phyloP scores from a whole-genome alignment of 2,113 vertebrate genomes.

The Gallinago paraguaiae region DNA sequence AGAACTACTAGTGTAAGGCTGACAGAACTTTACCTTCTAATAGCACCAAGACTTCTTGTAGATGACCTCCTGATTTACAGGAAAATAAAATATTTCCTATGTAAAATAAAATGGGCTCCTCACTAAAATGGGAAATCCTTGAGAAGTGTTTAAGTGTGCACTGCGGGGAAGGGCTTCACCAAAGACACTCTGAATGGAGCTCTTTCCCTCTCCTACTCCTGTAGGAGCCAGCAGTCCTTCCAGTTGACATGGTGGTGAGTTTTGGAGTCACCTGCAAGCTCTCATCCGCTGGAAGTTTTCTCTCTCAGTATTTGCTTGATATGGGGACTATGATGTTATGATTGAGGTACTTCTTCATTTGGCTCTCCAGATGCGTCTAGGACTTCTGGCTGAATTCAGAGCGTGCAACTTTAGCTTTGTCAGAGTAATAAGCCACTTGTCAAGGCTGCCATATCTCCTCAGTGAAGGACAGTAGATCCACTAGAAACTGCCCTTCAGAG shows the following conservation, averaged over 20 bases:
- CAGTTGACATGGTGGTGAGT: not conserved
- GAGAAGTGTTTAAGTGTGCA: fast-evolving
- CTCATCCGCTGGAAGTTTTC: not conserved
- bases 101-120: not conserved
- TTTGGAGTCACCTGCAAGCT: not conserved
- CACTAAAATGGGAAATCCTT: not conserved
- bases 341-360: not conserved
- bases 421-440: not conserved
- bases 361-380: not conserved
- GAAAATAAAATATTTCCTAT: not conserved
- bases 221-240: not conserved
- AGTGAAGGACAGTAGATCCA: not conserved
- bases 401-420: not conserved
- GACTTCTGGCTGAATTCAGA: fast-evolving
- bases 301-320: not conserved
- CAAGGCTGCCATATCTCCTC: not conserved
- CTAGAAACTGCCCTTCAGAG: not conserved
- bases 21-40: not conserved
- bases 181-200: not conserved
- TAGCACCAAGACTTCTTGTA: not conserved
- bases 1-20: not conserved
- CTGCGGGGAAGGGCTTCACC: not conserved
- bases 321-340: not conserved
- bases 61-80: not conserved
- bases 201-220: not conserved